Conservation (phyloP, 1,140 invertebrate genomes). For the Drosophila jambulina region DNA sequence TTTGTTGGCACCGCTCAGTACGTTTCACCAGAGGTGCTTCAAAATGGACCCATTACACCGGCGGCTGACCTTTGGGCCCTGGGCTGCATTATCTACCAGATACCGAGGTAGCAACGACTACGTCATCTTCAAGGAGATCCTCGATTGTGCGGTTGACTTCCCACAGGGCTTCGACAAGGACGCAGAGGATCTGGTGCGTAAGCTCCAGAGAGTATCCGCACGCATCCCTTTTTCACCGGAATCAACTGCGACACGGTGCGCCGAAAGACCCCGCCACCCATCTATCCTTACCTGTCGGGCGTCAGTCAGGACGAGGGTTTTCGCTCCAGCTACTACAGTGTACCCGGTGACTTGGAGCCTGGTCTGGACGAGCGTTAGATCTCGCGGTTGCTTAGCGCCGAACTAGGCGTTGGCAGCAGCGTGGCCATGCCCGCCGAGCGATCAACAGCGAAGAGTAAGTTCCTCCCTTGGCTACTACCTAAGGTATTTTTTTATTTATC, state of each 20-base stretch:
- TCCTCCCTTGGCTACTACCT: not conserved
- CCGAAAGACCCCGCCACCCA: conserved; percentile 92
- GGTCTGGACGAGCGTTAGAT: conserved; percentile 93
- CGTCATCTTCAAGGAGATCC: conserved; percentile 98
- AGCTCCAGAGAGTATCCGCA: conserved; percentile 92
- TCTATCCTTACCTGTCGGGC: conserved; percentile 93
- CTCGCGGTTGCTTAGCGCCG: conserved; percentile 90
- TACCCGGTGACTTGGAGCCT: conserved; percentile 91
- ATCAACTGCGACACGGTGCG: conserved; percentile 94
- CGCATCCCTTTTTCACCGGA: conserved; percentile 94
- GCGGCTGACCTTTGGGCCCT: conserved; percentile 99
- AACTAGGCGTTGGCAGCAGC: conserved; percentile 86
- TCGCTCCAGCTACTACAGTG: conserved; percentile 87
- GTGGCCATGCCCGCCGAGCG: conserved; percentile 62
- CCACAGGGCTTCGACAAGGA: conserved; percentile 94
- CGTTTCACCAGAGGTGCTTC: conserved; percentile 97
- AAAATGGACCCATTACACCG: conserved; percentile 91
- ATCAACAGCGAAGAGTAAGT: conserved; percentile 74
- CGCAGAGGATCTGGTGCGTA: conserved; percentile 94
- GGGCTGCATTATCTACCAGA: conserved; percentile 99
- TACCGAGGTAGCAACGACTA: conserved; percentile 97
- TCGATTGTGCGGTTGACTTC: conserved; percentile 96
- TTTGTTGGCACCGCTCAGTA: conserved; percentile 99
- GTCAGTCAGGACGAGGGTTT: conserved; percentile 90
- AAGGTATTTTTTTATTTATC: not conserved